These are phyloP conservation scores for Zapornia atra DNA, from an alignment of 2,113 vertebrate species.

Conservation along the genomic window DNA sequence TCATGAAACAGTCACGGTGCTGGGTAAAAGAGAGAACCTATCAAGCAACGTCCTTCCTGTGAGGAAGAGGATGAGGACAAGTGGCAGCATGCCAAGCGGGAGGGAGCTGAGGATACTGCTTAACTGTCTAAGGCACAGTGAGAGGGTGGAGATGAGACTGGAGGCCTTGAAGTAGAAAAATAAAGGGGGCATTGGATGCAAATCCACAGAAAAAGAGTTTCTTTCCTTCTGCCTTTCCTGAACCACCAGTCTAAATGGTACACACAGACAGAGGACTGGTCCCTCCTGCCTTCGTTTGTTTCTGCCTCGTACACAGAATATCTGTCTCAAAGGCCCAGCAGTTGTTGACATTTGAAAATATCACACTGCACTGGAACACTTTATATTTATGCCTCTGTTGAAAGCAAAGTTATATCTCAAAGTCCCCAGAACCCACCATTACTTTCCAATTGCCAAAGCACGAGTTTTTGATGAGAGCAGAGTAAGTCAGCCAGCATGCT, in stretches of 20 bases:
- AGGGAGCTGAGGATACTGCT: neutral
- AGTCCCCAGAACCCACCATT: conserved; percentile 20
- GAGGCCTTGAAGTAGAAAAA: neutral
- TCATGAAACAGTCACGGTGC: neutral
- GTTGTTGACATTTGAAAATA: conserved; percentile 47
- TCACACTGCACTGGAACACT: conserved; percentile 17
- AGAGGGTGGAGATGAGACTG: neutral
- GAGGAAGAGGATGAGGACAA: neutral
- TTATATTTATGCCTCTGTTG: conserved; percentile 41
- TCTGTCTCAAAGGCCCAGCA: conserved; percentile 9
- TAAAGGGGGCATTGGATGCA: neutral
- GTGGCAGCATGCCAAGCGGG: accelerated
- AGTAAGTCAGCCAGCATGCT: neutral
- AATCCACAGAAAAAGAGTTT: neutral
- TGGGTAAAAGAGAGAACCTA: neutral
- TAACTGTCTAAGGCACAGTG: neutral
- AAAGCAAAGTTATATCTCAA: conserved; percentile 32
- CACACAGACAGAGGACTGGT: neutral
- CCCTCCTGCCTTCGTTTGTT: neutral
- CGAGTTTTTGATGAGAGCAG: conserved; percentile 23
- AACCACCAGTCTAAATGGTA: neutral
- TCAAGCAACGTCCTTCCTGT: neutral
- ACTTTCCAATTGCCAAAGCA: conserved; percentile 32
- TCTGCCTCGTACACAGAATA: neutral
- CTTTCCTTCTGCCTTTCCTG: neutral